Percentiles rank a stretch among this genome's conserved stretches.
These are phyloP conservation scores for Anser brachyrhynchus DNA, from an alignment of 2,113 vertebrate species.

Conservation along the genomic window DNA sequence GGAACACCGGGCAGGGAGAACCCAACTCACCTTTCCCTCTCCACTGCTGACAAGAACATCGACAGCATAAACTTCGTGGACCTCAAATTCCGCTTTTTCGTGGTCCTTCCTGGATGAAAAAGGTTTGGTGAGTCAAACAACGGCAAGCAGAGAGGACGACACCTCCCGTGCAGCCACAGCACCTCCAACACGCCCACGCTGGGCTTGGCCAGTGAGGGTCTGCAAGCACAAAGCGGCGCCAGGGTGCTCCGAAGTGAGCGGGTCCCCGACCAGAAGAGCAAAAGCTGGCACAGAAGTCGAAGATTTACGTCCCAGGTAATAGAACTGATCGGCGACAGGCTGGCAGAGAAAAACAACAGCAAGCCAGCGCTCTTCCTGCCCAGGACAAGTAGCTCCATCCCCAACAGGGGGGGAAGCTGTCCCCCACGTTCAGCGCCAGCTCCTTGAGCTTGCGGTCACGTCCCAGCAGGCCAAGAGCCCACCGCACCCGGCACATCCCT, in stretches of 20 bases:
- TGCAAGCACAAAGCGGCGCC: accelerated
- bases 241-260: accelerated
- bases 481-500: accelerated
- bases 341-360: neutral
- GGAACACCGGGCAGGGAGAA: neutral
- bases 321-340: neutral
- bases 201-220: neutral
- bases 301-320: neutral
- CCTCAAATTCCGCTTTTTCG: constrained; percentile 97
- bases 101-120: constrained; percentile 90
- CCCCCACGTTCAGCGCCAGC: neutral
- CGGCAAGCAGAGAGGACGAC: neutral
- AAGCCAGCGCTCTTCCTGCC: neutral
- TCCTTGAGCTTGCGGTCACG: neutral
- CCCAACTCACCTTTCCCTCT: constrained; percentile 90
- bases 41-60: constrained; percentile 96
- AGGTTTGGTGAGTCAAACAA: neutral
- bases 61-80: constrained; percentile 97
- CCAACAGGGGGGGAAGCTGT: neutral
- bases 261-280: neutral
- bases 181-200: accelerated
- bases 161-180: accelerated
- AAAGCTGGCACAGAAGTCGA: neutral
- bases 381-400: accelerated
- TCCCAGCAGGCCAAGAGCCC: neutral